Evolutionary conservation across 2,113 vertebrate genomes (phyloP).

Genomic region (Onychostruthus taczanowskii): DNA sequence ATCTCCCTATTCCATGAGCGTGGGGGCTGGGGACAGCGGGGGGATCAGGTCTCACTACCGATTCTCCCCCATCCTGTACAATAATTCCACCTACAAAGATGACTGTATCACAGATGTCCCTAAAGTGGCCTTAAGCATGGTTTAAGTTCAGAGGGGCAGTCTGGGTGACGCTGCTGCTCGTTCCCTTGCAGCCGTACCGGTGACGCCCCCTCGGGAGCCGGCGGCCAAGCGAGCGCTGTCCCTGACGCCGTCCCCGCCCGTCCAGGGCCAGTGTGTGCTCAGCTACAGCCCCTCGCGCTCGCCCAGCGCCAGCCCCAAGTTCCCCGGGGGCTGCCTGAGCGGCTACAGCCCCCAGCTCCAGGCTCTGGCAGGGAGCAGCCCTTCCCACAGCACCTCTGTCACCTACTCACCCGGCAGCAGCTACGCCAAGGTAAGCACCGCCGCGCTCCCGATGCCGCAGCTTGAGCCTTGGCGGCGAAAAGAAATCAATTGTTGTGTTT

Average conservation of each 20-base stretch:
- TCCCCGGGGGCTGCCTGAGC: slow-evolving; percentile 79
- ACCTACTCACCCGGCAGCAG: slow-evolving; percentile 67
- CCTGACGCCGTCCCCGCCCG: slow-evolving; percentile 74
- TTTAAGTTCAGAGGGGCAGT: accelerated
- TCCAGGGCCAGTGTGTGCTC: slow-evolving; percentile 92
- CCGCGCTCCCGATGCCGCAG: accelerated
- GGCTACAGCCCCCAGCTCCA: slow-evolving; percentile 86
- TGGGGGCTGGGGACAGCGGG: slow-evolving; percentile 79
- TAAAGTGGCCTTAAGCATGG: accelerated
- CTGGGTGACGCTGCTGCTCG: background rate
- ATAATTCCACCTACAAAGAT: slow-evolving; percentile 85
- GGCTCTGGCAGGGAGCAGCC: slow-evolving; percentile 67
- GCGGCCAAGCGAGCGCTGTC: slow-evolving; percentile 76
- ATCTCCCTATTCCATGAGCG: slow-evolving; percentile 75
- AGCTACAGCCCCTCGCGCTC: slow-evolving; percentile 92
- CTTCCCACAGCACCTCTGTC: slow-evolving; percentile 69
- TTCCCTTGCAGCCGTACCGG: slow-evolving; percentile 75
- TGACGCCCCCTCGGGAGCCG: slow-evolving; percentile 76
- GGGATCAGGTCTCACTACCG: slow-evolving; percentile 86
- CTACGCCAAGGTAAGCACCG: slow-evolving; percentile 78
- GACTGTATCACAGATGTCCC: slow-evolving; percentile 90
- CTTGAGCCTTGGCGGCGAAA: background rate
- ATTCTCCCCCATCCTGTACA: slow-evolving; percentile 85
- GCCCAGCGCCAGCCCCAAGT: slow-evolving; percentile 85
- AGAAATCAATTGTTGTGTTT: accelerated